Percentiles rank a stretch among this genome's conserved stretches.
Evolutionary conservation across 23 tunicate genomes (phyloP).

Genomic region (Halocynthia aurantium): DNA sequence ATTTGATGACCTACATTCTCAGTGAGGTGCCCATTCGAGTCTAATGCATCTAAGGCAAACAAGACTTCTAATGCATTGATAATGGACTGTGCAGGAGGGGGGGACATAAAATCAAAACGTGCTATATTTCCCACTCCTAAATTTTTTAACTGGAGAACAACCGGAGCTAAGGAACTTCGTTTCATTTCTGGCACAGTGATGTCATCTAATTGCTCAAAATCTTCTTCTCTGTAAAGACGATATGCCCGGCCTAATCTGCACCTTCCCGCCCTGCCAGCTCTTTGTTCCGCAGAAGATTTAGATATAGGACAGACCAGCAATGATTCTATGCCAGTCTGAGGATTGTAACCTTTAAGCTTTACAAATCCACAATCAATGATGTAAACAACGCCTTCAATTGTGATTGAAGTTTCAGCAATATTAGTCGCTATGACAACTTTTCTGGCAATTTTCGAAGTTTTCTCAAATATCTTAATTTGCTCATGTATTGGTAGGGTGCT

Average conservation of each 20-base stretch:
- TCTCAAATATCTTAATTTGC: conserved; percentile 68
- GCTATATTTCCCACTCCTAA: conserved; percentile 86
- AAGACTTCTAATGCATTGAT: conserved; percentile 56
- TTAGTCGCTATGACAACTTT: conserved; percentile 77
- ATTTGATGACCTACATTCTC: conserved; percentile 48
- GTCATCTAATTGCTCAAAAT: conserved; percentile 18
- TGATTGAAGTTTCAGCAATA: conserved; percentile 86
- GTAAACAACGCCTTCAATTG: conserved; percentile 60
- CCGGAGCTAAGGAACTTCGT: conserved; percentile 45
- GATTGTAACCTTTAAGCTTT: conserved; percentile 62
- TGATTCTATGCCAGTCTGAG: conserved; percentile 65
- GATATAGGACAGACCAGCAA: conserved; percentile 48
- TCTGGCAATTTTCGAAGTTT: conserved; percentile 33
- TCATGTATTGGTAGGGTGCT: conserved; percentile 69
- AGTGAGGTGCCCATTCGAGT: conserved; percentile 48
- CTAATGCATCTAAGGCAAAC: conserved; percentile 74
- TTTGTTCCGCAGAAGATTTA: conserved; percentile 67
- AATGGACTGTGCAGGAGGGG: conserved; percentile 91
- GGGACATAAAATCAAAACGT: conserved; percentile 69
- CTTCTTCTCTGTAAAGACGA: conserved; percentile 66
- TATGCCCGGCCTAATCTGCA: conserved; percentile 67
- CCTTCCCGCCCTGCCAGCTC: conserved; percentile 92
- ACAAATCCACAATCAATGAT: conserved; percentile 91
- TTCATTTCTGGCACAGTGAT: conserved; percentile 86
- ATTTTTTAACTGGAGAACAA: conserved; percentile 64